phyloP scores from a whole-genome alignment of 2,113 vertebrate genomes.

The Psettodes erumei region DNA sequence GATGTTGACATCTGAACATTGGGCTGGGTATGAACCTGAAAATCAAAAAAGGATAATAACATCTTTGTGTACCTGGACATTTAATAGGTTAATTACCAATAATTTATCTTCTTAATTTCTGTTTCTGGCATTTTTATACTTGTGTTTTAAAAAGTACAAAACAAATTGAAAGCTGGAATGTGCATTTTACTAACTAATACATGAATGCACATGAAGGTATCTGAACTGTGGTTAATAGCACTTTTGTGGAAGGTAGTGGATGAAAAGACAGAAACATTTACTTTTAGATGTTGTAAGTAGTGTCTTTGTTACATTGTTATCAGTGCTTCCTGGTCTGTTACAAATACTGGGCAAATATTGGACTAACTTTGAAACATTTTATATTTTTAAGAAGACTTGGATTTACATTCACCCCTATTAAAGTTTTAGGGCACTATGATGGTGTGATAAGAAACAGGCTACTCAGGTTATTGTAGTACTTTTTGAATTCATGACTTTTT shows the following conservation, averaged over 20 bases:
- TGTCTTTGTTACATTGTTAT: conserved; percentile 43
- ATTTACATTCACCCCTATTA: background rate
- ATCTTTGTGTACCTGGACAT: background rate
- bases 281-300: conserved; percentile 17
- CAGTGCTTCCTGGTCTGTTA: conserved; percentile 36
- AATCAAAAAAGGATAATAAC: background rate
- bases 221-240: conserved; percentile 12
- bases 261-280: background rate
- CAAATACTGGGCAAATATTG: conserved; percentile 29
- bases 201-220: no score
- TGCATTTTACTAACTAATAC: conserved; percentile 17
- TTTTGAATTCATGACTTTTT: background rate
- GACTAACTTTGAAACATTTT: background rate
- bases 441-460: background rate
- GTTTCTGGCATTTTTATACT: conserved; percentile 6
- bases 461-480: background rate
- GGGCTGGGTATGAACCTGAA: background rate
- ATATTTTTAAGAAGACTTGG: conserved; percentile 8
- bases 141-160: conserved; percentile 2
- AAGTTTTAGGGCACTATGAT: conserved; percentile 23
- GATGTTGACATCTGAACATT: background rate
- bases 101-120: background rate
- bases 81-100: conserved; percentile 2
- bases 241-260: conserved; percentile 20
- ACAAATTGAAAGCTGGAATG: background rate